Conservation (phyloP, 2,113 vertebrate genomes). For the Chloropsis cyanopogon region DNA sequence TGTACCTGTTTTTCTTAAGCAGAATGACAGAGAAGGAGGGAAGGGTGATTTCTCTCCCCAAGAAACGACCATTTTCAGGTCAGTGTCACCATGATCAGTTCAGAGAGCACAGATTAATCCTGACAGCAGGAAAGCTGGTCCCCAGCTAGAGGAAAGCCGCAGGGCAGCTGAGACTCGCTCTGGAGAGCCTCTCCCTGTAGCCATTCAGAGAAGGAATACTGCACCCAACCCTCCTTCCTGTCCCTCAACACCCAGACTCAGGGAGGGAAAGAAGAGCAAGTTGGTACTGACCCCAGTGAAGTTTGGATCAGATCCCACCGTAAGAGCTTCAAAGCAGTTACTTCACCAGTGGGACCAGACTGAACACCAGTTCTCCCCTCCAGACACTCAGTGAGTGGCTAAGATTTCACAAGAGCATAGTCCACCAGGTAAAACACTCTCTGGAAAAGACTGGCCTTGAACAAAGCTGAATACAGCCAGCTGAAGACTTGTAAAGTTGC, state of each 20-base stretch:
- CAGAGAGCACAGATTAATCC: neutral
- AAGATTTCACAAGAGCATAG: neutral
- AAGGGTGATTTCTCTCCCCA: neutral
- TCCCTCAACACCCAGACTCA: neutral
- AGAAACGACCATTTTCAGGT: neutral
- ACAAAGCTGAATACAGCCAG: neutral
- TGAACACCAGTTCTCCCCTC: neutral
- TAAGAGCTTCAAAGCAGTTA: neutral
- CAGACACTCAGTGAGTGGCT: neutral
- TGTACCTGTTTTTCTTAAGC: neutral
- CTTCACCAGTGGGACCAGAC: neutral
- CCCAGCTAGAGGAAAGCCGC: neutral
- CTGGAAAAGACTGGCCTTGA: neutral
- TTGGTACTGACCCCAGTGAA: neutral
- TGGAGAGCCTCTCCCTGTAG: neutral
- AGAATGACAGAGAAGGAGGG: neutral
- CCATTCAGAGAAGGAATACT: neutral
- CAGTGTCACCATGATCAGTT: neutral
- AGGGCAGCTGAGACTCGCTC: neutral
- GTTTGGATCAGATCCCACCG: neutral
- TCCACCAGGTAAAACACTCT: neutral
- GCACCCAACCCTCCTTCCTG: rapidly evolving
- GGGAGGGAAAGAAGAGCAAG: neutral
- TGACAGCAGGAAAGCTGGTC: neutral
- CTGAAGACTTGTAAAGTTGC: neutral